Evolutionary conservation across 2,797 vertebrate genomes (phyloP), one percentile per base, ranked within the genome.

Genomic region (Gouania willdenowi): DNA sequence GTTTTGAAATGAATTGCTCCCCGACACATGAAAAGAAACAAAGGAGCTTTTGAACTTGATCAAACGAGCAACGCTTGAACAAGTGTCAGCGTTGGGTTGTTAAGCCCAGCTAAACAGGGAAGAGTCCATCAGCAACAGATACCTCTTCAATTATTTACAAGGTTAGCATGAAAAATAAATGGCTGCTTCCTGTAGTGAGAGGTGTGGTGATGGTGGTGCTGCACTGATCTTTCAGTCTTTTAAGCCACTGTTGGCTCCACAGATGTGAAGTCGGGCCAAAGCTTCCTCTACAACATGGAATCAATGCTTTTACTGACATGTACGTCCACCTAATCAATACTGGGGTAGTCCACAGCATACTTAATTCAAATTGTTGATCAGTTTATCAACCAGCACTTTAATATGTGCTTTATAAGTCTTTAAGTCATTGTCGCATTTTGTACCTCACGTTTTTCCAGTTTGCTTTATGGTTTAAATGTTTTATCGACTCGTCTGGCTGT

Each of bases 161-260:
- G 64, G 40, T 62, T 62, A 34, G 64, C 65, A 80, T 82, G 65
- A 82, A 79, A 84, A 72, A 86, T 82, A 63, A 79, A 86, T 84
- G 70, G 15, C 64, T 36, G 51, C 47, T 73, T 79, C 75, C 74
- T 73, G 68, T 34, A 53, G 59, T 50, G 35, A 51, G 43, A 61
- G 52, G 44, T 58, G 53, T 23, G 59, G 45, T 27, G 47, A 26
- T 46, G 26, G 41, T 49, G 7, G 32, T 31, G 43, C 41, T 59
- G 60, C 41, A 2, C 44, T 14, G 25, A n/a, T n/a, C n/a, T n/a
- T n/a, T n/a, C n/a, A 43, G 21, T 44, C 25, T 41, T 54, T 42
- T 38, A 14, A 38, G 38, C 13, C 8, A 7, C 25, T 13, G 34
- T 35, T 12, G 0, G 3, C 18, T 37, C 48, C 38, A 23, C 31